Conservation (phyloP, 35 echinoderm and acorn worm species). For the Apostichopus californicus region DNA sequence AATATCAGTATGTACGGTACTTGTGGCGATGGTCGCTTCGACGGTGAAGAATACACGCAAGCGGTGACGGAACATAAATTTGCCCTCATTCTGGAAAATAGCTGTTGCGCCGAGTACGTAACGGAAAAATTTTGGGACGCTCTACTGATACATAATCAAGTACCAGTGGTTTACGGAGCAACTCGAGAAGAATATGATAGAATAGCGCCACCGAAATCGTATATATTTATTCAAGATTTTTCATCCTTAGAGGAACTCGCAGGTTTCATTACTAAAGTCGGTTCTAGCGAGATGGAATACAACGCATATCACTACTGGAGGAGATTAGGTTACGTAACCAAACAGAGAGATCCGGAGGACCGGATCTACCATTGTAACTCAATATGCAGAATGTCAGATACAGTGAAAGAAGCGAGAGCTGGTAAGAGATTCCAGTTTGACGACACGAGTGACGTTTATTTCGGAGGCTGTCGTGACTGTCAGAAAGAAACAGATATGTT, state of each 20-base stretch:
- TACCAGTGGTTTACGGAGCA: conserved; percentile 47
- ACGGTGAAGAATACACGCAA: background rate
- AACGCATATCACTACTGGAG: conserved; percentile 41
- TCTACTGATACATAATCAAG: background rate
- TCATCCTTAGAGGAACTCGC: background rate
- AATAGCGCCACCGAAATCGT: conserved; percentile 45
- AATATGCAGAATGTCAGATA: conserved; percentile 17
- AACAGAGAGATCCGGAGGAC: conserved; percentile 11
- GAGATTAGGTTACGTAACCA: background rate
- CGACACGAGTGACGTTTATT: conserved; percentile 24
- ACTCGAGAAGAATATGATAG: conserved; percentile 40
- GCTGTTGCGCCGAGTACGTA: conserved; percentile 53
- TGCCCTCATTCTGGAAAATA: conserved; percentile 27
- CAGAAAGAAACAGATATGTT: conserved; percentile 27
- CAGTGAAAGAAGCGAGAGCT: background rate
- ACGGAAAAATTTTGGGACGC: conserved; percentile 57
- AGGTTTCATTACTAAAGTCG: background rate
- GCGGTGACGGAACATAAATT: conserved; percentile 13
- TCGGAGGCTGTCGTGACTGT: conserved; percentile 36
- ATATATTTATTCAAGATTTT: conserved; percentile 41
- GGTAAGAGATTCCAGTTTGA: conserved; percentile 23
- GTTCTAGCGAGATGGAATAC: background rate
- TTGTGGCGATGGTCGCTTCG: conserved; percentile 24
- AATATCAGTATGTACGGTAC: conserved; percentile 41
- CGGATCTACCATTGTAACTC: conserved; percentile 7